phyloP scores from a whole-genome alignment of 2,113 vertebrate genomes.

The Eretmochelys imbricata region DNA sequence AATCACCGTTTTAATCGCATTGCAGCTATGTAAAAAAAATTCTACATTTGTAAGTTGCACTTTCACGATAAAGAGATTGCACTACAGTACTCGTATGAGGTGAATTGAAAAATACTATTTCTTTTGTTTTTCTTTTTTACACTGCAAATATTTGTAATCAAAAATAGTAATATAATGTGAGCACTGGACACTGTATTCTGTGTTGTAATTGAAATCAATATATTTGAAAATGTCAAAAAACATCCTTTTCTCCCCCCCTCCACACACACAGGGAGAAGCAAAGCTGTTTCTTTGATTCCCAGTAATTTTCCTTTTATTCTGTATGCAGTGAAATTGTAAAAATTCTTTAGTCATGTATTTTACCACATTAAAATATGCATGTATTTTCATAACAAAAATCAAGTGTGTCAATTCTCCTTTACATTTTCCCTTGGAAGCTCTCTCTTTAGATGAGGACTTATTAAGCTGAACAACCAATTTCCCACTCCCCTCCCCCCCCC shows the following conservation, averaged over 20 bases:
- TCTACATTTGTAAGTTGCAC: too few relatives aligned
- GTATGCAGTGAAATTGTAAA: constrained; percentile 51
- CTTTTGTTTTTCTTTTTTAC: too few relatives aligned
- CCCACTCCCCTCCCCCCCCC: neutral
- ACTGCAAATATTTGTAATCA: too few relatives aligned
- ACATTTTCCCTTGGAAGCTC: constrained; percentile 8
- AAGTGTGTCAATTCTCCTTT: constrained; percentile 22
- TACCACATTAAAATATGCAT: constrained; percentile 39
- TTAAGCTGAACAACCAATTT: constrained; percentile 20
- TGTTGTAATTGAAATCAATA: too few relatives aligned
- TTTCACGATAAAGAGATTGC: too few relatives aligned
- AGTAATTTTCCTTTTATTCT: constrained; percentile 26
- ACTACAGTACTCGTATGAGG: too few relatives aligned
- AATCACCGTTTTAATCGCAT: too few relatives aligned
- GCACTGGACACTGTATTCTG: too few relatives aligned
- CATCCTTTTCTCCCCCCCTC: constrained; percentile 27
- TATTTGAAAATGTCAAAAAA: too few relatives aligned
- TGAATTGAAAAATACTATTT: too few relatives aligned
- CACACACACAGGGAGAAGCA: constrained; percentile 12
- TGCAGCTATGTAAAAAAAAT: too few relatives aligned
- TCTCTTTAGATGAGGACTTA: constrained; percentile 12
- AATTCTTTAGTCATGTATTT: constrained; percentile 33
- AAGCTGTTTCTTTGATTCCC: constrained; percentile 30
- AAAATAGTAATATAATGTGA: too few relatives aligned
- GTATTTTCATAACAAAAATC: constrained; percentile 11